Base-by-base conservation (phyloP, 2,797 vertebrate species). In the Anabacerthia variegaticeps region DNA sequence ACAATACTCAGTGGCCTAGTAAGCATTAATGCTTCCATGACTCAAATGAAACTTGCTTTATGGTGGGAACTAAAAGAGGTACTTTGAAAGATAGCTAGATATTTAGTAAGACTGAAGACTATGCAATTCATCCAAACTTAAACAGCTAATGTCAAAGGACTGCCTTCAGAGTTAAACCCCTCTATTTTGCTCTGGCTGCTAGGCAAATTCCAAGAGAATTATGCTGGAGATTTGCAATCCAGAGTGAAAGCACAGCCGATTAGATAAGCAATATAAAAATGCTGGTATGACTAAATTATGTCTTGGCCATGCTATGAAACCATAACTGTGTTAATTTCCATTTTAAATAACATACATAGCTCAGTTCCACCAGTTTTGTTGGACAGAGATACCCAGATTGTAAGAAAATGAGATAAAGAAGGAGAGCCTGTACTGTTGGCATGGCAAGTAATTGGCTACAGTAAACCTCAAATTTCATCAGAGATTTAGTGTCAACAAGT, bases 401-500 rank as follows among this genome's bases (percentile, higher is more conserved):
- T 28, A 16, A 14, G 79, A 27, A 78, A 78, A 73, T 5, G 10
- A 44, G 12, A 30, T 65, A 78, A 79, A 91, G 73, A 86, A 93
- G 51, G 21, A 32, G 4, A 55, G 7, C 30, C 30, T 48, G n/a
- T 65, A 39, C 30, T 62, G 55, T 92, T 95, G 95, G 78, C 94
- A 93, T 73, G 59, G 72, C 28, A 87, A 91, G 63, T 49, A 72
- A 44, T 41, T 83, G 41, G 82, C 68, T 76, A 66, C 71, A 72
- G 48, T 67, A 59, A 89, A 78, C 56, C 34, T 61, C 61, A 59
- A 85, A 96, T 94, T 85, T 87, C 48, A 56, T 71, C 68, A 58
- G 65, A 94, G 89, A 94, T 81, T 95, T 95, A 51, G 51, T 80
- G 80, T 96, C 94, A 91, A 91, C 82, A 94, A 96, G 83, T 86